Evolutionary conservation across 2,113 vertebrate genomes (phyloP).

Genomic region (Peromyscus polionotus): DNA sequence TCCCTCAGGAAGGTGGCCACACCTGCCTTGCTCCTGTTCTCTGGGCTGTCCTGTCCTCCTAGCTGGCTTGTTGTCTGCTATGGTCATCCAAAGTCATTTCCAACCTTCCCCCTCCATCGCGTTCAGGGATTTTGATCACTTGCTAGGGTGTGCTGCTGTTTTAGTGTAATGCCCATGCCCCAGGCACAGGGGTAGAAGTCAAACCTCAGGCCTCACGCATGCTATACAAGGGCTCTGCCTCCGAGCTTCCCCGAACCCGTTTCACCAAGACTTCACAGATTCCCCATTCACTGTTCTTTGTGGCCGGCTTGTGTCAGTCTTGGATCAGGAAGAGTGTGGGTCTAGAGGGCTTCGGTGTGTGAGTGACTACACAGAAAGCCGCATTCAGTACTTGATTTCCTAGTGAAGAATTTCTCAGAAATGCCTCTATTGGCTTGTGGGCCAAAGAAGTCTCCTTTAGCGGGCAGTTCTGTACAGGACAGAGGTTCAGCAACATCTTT

Average conservation of each 20-base stretch:
- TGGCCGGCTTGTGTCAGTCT: neutral
- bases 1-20: too few species aligned
- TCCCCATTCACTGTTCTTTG: neutral
- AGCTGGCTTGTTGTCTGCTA: neutral
- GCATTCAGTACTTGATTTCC: neutral
- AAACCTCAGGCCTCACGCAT: neutral
- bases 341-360: neutral
- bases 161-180: neutral
- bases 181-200: neutral
- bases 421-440: neutral
- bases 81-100: neutral
- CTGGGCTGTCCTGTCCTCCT: rapidly evolving
- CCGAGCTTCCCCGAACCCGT: too few species aligned
- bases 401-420: neutral
- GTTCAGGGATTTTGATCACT: neutral
- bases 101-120: neutral
- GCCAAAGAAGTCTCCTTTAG: neutral
- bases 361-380: neutral
- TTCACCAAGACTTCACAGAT: neutral
- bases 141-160: neutral
- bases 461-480: neutral
- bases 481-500: neutral
- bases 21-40: rapidly evolving
- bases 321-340: neutral
- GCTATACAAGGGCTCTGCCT: too few species aligned